phyloP scores from a whole-genome alignment of 2,797 vertebrate genomes.

The Triplophysa bombifrons region DNA sequence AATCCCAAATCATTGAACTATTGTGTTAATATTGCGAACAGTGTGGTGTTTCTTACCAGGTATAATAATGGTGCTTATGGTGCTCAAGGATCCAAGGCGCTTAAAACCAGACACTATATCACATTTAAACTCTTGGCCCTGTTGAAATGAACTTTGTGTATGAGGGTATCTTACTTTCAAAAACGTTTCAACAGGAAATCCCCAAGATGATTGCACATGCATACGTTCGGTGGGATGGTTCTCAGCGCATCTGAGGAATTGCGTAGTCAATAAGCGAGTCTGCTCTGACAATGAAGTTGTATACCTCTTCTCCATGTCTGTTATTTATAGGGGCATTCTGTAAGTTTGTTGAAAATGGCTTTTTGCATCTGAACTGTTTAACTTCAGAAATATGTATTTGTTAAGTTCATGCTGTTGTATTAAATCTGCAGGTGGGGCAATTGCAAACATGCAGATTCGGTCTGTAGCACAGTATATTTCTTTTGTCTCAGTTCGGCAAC shows the following conservation, averaged over 20 bases:
- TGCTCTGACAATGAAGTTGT: not conserved
- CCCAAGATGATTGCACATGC: not conserved
- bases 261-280: not conserved
- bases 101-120: constrained; percentile 3
- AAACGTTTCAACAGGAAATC: not conserved
- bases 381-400: not conserved
- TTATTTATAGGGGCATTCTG: not conserved
- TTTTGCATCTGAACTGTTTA: not conserved
- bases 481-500: not conserved
- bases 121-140: not conserved
- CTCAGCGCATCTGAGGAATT: not conserved
- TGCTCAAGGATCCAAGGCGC: constrained; percentile 19
- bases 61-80: not conserved
- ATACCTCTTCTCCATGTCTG: not conserved
- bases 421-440: not conserved
- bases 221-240: not conserved
- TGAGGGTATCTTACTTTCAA: not conserved
- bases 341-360: not conserved
- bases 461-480: not conserved
- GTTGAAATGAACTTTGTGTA: not conserved
- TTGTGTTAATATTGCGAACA: constrained; percentile 9
- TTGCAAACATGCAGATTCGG: not conserved
- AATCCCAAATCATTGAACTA: not conserved
- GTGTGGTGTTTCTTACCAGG: constrained; percentile 1
- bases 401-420: not conserved